These are phyloP conservation scores for Monodelphis domestica DNA, from an alignment of 2,797 vertebrate species.

Conservation along the genomic window DNA sequence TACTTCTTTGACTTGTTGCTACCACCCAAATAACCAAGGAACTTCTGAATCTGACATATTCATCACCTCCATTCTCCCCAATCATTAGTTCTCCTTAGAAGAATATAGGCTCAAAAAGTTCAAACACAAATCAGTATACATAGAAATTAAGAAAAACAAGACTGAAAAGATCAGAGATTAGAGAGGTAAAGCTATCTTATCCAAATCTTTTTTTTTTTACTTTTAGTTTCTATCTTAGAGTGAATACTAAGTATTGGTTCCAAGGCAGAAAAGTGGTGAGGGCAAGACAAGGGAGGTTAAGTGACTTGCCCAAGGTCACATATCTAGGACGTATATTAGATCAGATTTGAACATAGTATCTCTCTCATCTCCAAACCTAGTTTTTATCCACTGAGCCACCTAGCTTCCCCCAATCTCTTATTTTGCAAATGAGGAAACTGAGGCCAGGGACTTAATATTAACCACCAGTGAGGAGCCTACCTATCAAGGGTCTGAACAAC, in stretches of 20 bases:
- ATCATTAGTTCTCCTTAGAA: background rate
- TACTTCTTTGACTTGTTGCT: background rate
- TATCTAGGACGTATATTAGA: too few relatives aligned
- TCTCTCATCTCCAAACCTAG: too few relatives aligned
- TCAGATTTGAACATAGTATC: too few relatives aligned
- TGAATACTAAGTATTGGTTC: too few relatives aligned
- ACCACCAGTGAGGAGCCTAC: background rate
- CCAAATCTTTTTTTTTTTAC: background rate
- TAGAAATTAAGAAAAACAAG: background rate
- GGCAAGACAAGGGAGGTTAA: too few relatives aligned
- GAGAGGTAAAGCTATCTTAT: background rate
- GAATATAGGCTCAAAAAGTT: background rate
- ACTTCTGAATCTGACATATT: background rate
- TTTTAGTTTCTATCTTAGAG: too few relatives aligned
- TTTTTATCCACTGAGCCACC: too few relatives aligned
- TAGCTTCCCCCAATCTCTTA: too few relatives aligned
- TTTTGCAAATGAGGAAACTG: background rate
- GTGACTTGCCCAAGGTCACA: too few relatives aligned
- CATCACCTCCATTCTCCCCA: background rate
- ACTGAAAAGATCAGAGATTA: background rate
- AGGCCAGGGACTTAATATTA: background rate
- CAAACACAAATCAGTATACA: background rate
- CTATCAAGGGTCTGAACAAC: too few relatives aligned
- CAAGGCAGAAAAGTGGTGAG: too few relatives aligned
- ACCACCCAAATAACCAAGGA: background rate